A percentile compares a stretch with the other conserved stretches of the same genome.
Evolutionary conservation across 2,888 invertebrate species (phyloP).

Genomic region (Andrena chrysosceles): DNA sequence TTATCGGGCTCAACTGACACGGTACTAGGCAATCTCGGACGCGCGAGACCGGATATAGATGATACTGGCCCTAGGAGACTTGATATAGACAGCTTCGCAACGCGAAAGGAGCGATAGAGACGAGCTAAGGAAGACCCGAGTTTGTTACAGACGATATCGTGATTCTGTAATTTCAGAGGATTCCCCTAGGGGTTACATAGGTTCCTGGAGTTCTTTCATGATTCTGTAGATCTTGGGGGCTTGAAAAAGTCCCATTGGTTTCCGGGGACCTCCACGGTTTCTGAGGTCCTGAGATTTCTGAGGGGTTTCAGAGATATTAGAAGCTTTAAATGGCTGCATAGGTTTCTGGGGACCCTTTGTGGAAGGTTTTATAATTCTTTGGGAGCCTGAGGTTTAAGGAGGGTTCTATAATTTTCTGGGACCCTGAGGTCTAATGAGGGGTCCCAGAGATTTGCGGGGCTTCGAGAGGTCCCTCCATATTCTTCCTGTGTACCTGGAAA

Average conservation of each 20-base stretch:
- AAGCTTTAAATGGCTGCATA: neutral
- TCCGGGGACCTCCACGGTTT: no score
- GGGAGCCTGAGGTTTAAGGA: neutral
- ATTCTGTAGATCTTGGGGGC: no score
- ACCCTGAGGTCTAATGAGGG: neutral
- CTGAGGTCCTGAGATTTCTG: no score
- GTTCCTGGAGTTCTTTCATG: no score
- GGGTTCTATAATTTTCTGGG: neutral
- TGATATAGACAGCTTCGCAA: slow-evolving; percentile 7
- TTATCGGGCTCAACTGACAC: neutral
- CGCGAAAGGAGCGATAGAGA: neutral
- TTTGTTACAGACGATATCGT: neutral
- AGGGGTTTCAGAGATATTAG: neutral
- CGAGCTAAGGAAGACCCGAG: neutral
- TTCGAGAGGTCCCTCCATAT: no score
- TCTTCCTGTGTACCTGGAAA: no score
- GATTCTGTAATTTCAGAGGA: neutral
- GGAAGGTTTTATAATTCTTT: neutral
- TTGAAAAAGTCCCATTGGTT: no score
- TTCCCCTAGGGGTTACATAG: no score
- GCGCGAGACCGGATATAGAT: neutral
- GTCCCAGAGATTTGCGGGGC: no score
- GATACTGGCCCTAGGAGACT: neutral
- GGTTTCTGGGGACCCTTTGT: neutral
- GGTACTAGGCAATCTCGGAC: neutral